Base-by-base conservation (phyloP, 2,888 invertebrate genomes). In the Cactoblastis cactorum region DNA sequence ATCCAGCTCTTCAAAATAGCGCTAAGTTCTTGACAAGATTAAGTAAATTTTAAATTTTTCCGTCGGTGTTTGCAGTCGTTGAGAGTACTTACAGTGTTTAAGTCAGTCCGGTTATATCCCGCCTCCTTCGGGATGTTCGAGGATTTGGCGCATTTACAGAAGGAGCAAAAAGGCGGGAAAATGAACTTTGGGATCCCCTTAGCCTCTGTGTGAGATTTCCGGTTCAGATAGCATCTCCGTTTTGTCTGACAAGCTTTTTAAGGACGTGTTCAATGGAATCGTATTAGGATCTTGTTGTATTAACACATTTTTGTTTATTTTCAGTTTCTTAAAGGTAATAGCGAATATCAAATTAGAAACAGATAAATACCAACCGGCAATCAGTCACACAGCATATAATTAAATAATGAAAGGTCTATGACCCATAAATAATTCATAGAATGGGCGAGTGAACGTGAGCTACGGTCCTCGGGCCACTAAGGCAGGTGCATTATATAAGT, bases 401-500 rank as follows among this genome's bases (percentile, higher is more conserved):
- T 75, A 73, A 80, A 85, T 83, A 83, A 80, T 83, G 72, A 70
- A 74, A 75, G 88, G 86, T 87, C 87, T 83, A 83, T 73, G 88
- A 87, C 83, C 88, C 84, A 76, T 86, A 81, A 86, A 86, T 83
- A 86, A 88, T 87, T 86, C 85, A 84, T 83, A 87, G 85, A 84
- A 83, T 80, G 83, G 82, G 80, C 81, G 72, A 83, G 84, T 78
- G 83, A 82, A 81, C 81, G 83, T 75, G 82, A 83, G 84, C 85
- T 81, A 83, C 77, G 80, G 82, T 80, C 67, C 69, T 66, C 73
- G 61, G 78, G 81, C 80, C 73, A 83, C 87, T 87, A 88, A 82
- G 88, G 88, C 89, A 88, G 88, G 88, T 88, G 87, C 74, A 85
- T 88, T 88, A 87, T 86, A 87, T 87, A 88, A 89, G 78, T 77